phyloP scores from a whole-genome alignment of 1,140 invertebrate species.

The Bombus superbus region DNA sequence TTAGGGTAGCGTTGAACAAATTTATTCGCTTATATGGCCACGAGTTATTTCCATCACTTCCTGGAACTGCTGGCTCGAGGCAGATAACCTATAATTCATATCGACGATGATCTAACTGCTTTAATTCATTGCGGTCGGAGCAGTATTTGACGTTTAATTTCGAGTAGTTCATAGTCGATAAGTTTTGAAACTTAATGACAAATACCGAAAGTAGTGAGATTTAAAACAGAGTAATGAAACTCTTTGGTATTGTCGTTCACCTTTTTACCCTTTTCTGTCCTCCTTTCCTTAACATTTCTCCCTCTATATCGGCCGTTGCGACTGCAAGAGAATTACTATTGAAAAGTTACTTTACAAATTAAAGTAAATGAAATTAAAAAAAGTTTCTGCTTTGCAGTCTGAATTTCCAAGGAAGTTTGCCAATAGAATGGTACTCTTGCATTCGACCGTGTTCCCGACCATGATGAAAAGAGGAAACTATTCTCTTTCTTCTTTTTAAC shows the following conservation, averaged over 20 bases:
- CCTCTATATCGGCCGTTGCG: constrained; percentile 41
- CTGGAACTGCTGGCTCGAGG: too few relatives aligned
- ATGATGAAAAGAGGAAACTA: constrained; percentile 74
- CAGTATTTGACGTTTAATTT: too few relatives aligned
- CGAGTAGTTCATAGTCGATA: background rate
- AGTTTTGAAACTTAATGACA: background rate
- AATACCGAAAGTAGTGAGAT: constrained; percentile 65
- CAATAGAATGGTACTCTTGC: constrained; percentile 73
- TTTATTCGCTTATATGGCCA: too few relatives aligned
- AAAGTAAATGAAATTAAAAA: constrained; percentile 80
- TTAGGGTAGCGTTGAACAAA: background rate
- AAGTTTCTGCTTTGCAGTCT: constrained; percentile 74
- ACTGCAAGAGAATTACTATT: constrained; percentile 73
- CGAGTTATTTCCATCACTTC: too few relatives aligned
- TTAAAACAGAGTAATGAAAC: constrained; percentile 50
- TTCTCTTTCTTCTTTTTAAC: constrained; percentile 55
- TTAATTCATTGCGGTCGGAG: too few relatives aligned
- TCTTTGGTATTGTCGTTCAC: constrained; percentile 49
- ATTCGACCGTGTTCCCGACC: constrained; percentile 73
- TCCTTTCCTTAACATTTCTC: background rate
- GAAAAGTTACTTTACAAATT: constrained; percentile 80
- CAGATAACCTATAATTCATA: too few relatives aligned
- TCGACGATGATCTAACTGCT: too few relatives aligned
- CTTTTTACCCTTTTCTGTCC: constrained; percentile 1
- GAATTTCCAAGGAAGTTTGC: constrained; percentile 76